Evolutionary conservation across 2,888 invertebrate species (phyloP), one percentile per base, ranked within the genome.

Genomic region (Platycheirus rosarum): DNA sequence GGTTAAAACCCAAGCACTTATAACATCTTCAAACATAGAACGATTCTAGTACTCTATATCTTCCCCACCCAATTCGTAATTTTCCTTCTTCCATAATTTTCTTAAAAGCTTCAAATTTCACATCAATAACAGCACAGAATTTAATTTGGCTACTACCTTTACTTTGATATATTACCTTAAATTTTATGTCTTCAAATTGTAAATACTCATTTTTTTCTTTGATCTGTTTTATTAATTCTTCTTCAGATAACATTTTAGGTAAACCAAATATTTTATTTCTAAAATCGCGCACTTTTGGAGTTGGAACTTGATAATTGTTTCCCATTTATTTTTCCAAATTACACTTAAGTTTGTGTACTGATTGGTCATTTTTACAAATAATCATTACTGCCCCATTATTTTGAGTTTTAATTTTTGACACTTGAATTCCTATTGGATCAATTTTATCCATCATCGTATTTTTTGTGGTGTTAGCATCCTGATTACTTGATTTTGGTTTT

Each of bases 381-480:
- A 16, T 14, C 16, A 42, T 2, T 2, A 16, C 40, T 13, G 40
- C 40, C 7, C 40, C 8, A 40, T 42, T 16, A 42, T 16, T 14
- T 42, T n/a, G n/a, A n/a, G 2, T 42, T 16, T 16, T 42, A 7
- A 14, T 13, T 40, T 40, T n/a, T n/a, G n/a, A n/a, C n/a, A 40
- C 40, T 40, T 40, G 40, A 13, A 40, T 40, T 7, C 7, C 13
- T 46, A 13, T 14, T 26, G 29, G 26, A 26, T 48, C 26, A 48
- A 48, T 26, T 48, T 48, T 26, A 6, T 48, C 48, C 48, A 48
- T 48, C 48, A 48, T 48, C 9, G n/a, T n/a, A n/a, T 16, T 42
- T 42, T 8, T 42, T 42, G 42, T 42, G 42, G 42, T 42, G 9
- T 42, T 42, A 16, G 42, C 42, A 42, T 42, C 42, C 16, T 18